A percentile compares a stretch with the other conserved stretches of the same genome.
Evolutionary conservation across 2,888 invertebrate species (phyloP).

Genomic region (Epicampocera succincta): DNA sequence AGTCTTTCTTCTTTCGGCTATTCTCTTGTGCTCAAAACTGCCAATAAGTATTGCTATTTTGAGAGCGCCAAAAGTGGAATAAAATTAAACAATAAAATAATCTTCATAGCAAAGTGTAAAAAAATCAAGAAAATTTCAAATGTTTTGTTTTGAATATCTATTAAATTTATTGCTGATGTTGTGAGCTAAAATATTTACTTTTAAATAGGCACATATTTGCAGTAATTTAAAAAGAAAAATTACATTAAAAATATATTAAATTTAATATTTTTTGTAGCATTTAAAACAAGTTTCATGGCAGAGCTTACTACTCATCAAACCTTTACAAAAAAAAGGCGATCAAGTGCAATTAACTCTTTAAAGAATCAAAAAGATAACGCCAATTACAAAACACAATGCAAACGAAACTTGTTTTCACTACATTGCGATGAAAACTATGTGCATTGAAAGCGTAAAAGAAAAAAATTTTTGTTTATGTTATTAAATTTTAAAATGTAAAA

Average conservation of each 20-base stretch:
- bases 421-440: slow-evolving; percentile 30
- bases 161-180: too few species aligned
- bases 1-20: slow-evolving; percentile 5
- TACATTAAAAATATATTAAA: neutral
- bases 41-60: slow-evolving; percentile 18
- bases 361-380: slow-evolving; percentile 66
- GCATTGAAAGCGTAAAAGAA: slow-evolving; percentile 40
- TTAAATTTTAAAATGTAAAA: slow-evolving; percentile 26
- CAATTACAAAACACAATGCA: slow-evolving; percentile 7
- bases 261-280: slow-evolving; percentile 37
- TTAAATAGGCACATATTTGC: too few species aligned
- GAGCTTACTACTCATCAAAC: slow-evolving; percentile 62
- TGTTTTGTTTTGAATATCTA: slow-evolving; percentile 15
- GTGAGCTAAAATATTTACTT: neutral
- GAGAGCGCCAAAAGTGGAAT: slow-evolving; percentile 33
- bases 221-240: neutral
- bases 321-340: slow-evolving; percentile 50
- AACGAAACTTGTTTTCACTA: slow-evolving; percentile 6
- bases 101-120: neutral
- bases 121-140: slow-evolving; percentile 8
- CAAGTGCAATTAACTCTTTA: slow-evolving; percentile 67
- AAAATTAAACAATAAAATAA: slow-evolving; percentile 15
- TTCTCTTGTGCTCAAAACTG: slow-evolving; percentile 23
- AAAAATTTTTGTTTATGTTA: slow-evolving; percentile 47
- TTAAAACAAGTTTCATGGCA: slow-evolving; percentile 51